Percentiles rank a stretch among this genome's conserved stretches.
Conservation (phyloP, 2,113 vertebrate genomes). For the Oreochromis spilurus region DNA sequence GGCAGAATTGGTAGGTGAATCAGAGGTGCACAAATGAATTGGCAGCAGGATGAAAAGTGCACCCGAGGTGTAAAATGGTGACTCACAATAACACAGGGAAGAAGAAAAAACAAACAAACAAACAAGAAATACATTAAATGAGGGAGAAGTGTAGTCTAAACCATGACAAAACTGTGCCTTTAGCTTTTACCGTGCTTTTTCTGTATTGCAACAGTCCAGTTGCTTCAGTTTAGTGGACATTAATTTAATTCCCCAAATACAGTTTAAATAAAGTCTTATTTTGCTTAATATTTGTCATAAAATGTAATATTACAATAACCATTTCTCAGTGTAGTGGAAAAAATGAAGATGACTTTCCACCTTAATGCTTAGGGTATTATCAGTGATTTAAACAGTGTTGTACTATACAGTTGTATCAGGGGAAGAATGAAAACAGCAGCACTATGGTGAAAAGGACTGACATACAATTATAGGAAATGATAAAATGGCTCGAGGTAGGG, state of each 20-base stretch:
- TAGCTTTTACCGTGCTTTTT: neutral
- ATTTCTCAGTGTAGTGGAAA: neutral
- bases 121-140: neutral
- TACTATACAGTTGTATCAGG: neutral
- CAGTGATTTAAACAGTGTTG: neutral
- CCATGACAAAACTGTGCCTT: neutral
- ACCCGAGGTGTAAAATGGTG: neutral
- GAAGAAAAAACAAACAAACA: fast-evolving
- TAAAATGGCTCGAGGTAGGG: neutral
- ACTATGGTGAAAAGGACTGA: neutral
- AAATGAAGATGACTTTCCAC: neutral
- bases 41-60: neutral
- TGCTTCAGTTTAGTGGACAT: neutral
- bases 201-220: neutral
- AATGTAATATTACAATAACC: neutral
- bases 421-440: neutral
- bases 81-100: neutral
- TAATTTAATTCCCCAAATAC: neutral
- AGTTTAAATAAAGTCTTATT: neutral
- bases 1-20: neutral
- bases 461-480: neutral
- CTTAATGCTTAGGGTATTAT: neutral
- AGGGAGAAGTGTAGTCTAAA: neutral
- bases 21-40: neutral
- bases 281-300: neutral